Evolutionary conservation across 2,797 vertebrate species (phyloP), one percentile per base, ranked within the genome.

Genomic region (Enteromius treurensis): DNA sequence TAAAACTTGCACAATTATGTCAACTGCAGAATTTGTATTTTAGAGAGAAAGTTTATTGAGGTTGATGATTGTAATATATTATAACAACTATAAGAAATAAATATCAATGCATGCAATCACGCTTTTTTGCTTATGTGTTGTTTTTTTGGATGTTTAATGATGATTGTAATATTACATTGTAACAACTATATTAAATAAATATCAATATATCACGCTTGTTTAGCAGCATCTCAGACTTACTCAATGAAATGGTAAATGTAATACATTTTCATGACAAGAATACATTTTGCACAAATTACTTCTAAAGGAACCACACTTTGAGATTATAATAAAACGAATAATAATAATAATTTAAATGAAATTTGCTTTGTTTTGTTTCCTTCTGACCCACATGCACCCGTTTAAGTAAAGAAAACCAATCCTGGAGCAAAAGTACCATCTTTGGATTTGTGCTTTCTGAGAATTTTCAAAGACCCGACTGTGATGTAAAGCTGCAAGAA

Each of bases 401-500:
- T 37, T 64, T 26, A 49, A n/a, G 37, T n/a, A 60, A 58, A 71
- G 37, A 58, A 42, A 34, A 58, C 65, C 13, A 53, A 11, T 67
- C 15, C 29, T 23, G 64, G 13, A 17, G 19, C 11, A 37, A 5
- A 32, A 32, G 32, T 29, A 45, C 51, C 19, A 29, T 40, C 7
- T 53, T 23, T 70, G 29, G 17, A 42, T 62, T 49, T 40, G 10
- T 34, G 67, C 64, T 80, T 45, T 78, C 29, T 34, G 32, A 13
- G 29, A 64, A 82, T 71, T 47, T 29, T n/a, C 23, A 34, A 65
- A 65, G n/a, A 75, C 21, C 21, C 51, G 2, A 4, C 53, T 47
- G 26, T 47, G 80, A 83, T 76, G 91, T 83, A 45, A 80, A 42
- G 49, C 15, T 7, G 69, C 62, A 60, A 67, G 55, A 10, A 9